Evolutionary conservation across 1,140 invertebrate genomes (phyloP), one percentile per base, ranked within the genome.

Genomic region (Calosoma granatense): DNA sequence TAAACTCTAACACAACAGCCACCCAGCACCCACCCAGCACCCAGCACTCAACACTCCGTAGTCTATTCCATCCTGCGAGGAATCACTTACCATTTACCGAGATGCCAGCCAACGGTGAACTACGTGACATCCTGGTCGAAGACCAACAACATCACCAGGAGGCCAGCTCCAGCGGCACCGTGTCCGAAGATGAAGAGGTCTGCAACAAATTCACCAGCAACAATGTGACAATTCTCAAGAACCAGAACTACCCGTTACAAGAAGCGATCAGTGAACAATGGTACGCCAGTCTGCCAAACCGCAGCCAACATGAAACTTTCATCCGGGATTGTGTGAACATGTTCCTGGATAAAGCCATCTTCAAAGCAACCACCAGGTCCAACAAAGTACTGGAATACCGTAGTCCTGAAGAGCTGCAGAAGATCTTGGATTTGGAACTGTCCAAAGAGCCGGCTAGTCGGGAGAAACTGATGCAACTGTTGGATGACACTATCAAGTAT

Each of bases 381-480:
- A 79, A 78, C 39, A 82, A 81, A 67, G 88, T 92, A 0, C 78
- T 90, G 15, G 81, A 89, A 63, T 92, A 87, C 83, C 75, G 79
- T 43, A 76, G 81, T 47, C 90, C 90, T 1, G 75, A 81, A 14
- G 73, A 82, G 53, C 72, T 92, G 23, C 73, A 76, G 22, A 72
- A 77, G 23, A 70, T 79, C 0, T 76, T 92, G 12, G 82, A 90
- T 65, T 76, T 92, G 60, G 69, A 79, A 21, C 68, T 90, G 3
- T 69, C 73, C n/a, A 70, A 78, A 6, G 70, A 73, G 2, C 79
- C 81, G 0, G 76, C 78, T 1, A 77, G 78, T 14, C 84, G 90
- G 52, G 82, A 87, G 0, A 78, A 83, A 56, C 71, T 93, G 3
- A 62, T 88, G 4, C 68, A 76, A 6, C 66, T 87, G 15, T 68